Evolutionary conservation across 2,797 vertebrate genomes (phyloP).

Genomic region (Mormyrops attenuatus): DNA sequence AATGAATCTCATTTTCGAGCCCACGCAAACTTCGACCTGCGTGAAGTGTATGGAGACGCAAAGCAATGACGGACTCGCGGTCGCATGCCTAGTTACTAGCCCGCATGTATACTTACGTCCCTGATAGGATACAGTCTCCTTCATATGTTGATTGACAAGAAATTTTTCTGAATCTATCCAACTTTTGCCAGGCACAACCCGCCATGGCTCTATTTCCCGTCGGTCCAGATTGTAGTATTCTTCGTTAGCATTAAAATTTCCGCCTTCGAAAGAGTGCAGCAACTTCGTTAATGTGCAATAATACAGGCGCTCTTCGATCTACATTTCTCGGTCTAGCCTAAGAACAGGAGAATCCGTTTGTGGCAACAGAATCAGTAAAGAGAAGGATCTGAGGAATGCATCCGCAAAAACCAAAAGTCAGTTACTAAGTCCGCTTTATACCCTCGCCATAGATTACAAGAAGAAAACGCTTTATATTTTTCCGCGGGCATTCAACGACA

Average conservation of each 20-base stretch:
- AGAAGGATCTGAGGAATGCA: slow-evolving; percentile 89
- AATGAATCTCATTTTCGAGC: not conserved
- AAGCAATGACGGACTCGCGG: not conserved
- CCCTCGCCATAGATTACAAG: slow-evolving; percentile 87
- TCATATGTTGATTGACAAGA: slow-evolving; percentile 72
- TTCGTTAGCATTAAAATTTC: slow-evolving; percentile 47
- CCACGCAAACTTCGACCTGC: not conserved
- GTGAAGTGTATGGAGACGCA: not conserved
- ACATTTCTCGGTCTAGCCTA: slow-evolving; percentile 59
- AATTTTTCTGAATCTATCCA: not conserved
- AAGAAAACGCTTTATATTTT: slow-evolving; percentile 99
- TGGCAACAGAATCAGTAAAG: slow-evolving; percentile 71
- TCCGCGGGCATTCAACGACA: slow-evolving; percentile 99
- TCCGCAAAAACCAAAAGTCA: slow-evolving; percentile 99
- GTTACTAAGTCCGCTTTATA: slow-evolving; percentile 85
- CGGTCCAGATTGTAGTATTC: slow-evolving; percentile 49
- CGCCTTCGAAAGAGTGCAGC: slow-evolving; percentile 51
- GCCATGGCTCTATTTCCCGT: slow-evolving; percentile 25
- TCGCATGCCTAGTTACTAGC: not conserved
- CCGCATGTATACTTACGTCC: slow-evolving; percentile 72
- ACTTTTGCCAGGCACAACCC: not conserved
- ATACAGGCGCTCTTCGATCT: slow-evolving; percentile 59
- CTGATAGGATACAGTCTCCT: slow-evolving; percentile 73
- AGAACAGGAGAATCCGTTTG: slow-evolving; percentile 93
- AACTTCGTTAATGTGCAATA: slow-evolving; percentile 60